These are phyloP conservation scores for Diorhabda elongata DNA, from an alignment of 1,140 invertebrate genomes.

Conservation along the genomic window DNA sequence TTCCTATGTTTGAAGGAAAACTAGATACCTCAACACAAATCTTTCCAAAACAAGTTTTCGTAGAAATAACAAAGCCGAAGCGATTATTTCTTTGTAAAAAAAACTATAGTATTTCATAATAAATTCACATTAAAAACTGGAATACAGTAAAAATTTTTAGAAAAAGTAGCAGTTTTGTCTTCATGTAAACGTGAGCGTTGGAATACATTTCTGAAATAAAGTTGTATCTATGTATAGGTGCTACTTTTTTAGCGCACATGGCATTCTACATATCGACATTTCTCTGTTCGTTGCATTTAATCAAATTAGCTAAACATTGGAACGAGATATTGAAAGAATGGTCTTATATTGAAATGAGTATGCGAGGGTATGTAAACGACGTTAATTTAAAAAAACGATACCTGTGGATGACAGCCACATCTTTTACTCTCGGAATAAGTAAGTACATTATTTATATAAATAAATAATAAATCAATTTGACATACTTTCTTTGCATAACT, in stretches of 20 bases:
- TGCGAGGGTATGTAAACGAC: slow-evolving; percentile 28
- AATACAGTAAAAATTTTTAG: too few relatives aligned
- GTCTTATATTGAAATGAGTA: slow-evolving; percentile 33
- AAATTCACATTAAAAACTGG: too few relatives aligned
- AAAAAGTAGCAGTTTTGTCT: too few relatives aligned
- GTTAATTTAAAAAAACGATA: slow-evolving; percentile 28
- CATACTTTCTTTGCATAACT: neutral
- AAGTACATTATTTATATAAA: slow-evolving; percentile 12
- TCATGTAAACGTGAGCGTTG: too few relatives aligned
- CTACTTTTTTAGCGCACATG: slow-evolving; percentile 28
- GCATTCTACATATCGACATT: slow-evolving; percentile 33
- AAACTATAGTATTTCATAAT: too few relatives aligned
- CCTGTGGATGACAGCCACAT: slow-evolving; percentile 25
- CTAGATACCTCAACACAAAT: too few relatives aligned
- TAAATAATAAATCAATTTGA: neutral
- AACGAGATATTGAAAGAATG: slow-evolving; percentile 31
- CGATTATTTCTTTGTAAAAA: too few relatives aligned
- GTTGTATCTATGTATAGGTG: too few relatives aligned
- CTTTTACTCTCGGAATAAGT: slow-evolving; percentile 35
- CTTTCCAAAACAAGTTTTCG: too few relatives aligned
- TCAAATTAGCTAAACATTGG: slow-evolving; percentile 29
- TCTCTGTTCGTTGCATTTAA: slow-evolving; percentile 30
- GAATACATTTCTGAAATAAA: too few relatives aligned
- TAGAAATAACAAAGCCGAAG: too few relatives aligned
- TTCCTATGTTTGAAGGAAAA: too few relatives aligned